These are phyloP conservation scores for Teleogryllus occipitalis DNA, from an alignment of 1,140 invertebrate species.

Conservation along the genomic window DNA sequence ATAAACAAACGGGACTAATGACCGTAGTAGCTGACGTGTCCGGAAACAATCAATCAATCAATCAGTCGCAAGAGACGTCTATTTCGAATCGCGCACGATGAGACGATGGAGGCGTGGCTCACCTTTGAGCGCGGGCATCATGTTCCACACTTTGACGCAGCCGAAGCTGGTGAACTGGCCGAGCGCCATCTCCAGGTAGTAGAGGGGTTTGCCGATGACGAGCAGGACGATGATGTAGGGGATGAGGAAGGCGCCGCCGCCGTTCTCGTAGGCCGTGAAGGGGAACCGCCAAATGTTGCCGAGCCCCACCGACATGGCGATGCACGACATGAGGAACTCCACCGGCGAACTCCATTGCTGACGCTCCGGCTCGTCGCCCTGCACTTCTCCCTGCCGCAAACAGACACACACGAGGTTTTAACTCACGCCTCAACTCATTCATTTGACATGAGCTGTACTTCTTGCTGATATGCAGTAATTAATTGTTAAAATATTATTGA, in stretches of 20 bases:
- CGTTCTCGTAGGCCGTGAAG: conserved; percentile 39
- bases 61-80: background rate
- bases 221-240: conserved; percentile 49
- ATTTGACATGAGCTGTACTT: no score
- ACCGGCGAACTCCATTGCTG: conserved; percentile 31
- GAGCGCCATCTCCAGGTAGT: conserved; percentile 39
- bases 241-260: conserved; percentile 45
- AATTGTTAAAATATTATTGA: no score
- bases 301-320: conserved; percentile 43
- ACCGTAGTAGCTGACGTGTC: background rate
- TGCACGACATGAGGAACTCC: conserved; percentile 39
- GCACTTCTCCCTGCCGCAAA: background rate
- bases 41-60: background rate
- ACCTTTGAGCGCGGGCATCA: conserved; percentile 20
- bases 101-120: background rate
- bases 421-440: no score
- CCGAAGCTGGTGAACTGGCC: conserved; percentile 25
- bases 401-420: no score
- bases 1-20: background rate
- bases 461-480: no score
- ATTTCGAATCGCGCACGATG: background rate
- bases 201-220: conserved; percentile 45
- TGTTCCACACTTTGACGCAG: conserved; percentile 23
- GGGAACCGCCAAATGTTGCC: conserved; percentile 47
- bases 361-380: conserved; percentile 14